Base-by-base conservation (phyloP, 2,113 vertebrate genomes). In the Pedetes capensis region DNA sequence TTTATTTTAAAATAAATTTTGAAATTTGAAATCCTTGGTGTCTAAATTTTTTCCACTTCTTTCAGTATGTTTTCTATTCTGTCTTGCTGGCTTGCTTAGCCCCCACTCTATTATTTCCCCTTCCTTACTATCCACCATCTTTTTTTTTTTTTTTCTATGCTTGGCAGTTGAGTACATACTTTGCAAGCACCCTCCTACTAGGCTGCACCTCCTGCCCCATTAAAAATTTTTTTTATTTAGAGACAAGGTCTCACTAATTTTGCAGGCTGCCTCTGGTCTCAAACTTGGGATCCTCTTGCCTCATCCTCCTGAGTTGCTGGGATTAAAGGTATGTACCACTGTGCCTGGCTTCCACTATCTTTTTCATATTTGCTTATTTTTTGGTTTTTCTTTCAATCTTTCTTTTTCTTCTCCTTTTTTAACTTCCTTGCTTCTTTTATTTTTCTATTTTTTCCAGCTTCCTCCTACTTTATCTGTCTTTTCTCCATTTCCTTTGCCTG, bases 1-100 rank as follows among this genome's bases (percentile, higher is more conserved):
- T 14, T 79, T 94, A 79, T 76, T 96, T 93, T 69, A 89, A 79
- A 86, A 71, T 93, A 79, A 83, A 69, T 42, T 64, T 87, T 92
- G 55, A 85, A 93, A 88, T 55, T 96, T 53, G 22, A 95, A 79
- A 86, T 90, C 12, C 1, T 63, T 6, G 23, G 3, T 27, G 7
- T 89, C 32, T 76, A 39, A 68, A 49, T 80, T 34, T n/a, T 88
- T 39, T 44, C n/a, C 10, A 13, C 1, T 3, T 49, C 44, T 95
- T 69, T 87, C n/a, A 72, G 23, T 8, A 1, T 5, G 7, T 59
- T 42, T 91, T 72, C 8, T 86, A 1, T 32, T 81, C 42, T 17
- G 0, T 51, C 27, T 69, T 78, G 22, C 39, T 32, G 9, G 72
- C n/a, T 57, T 68, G 42, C 18, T 59, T 57, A 74, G 13, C 17